Evolutionary conservation across 2,113 vertebrate species (phyloP), one percentile per base, ranked within the genome.

Genomic region (Colius striatus): DNA sequence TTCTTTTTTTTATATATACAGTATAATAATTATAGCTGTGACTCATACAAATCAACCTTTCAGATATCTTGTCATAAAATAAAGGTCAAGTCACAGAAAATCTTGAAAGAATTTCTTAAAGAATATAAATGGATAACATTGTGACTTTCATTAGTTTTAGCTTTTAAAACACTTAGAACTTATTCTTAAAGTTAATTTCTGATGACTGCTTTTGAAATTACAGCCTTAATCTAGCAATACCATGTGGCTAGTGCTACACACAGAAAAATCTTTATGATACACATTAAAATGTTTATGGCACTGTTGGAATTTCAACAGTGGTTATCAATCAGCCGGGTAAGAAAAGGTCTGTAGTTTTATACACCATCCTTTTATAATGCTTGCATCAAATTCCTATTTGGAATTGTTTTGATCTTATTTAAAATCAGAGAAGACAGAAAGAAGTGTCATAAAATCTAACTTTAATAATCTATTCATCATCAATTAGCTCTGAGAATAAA

Each of bases 41-140:
- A 98, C 92, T 98, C 97, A 97, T 67, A 97, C 71, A 97, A 94
- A 97, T 97, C 97, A 97, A 89, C 78, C 67, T 96, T 97, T 98
- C 94, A 97, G 90, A 63, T 91, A 93, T 66, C 95, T 96, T 97
- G 92, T 97, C 83, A 77, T 97, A 97, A 97, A 98, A 96, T 96
- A 97, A 98, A 98, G 97, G 92, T 97, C 97, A 98, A 97, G 73
- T 93, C 92, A 87, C 70, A 92, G 78, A 97, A 96, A 90, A 81
- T 67, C 82, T 94, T 96, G 89, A 60, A 48, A 96, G 45, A 96
- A 92, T 93, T 97, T 96, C 92, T 86, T 92, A 89, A 96, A 95
- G 72, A 96, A 82, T 95, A 96, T 95, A 95, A 97, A 93, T 79
- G 79, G 61, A 77, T 87, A 96, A 91, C 60, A 60, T 43, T 48